Conservation (phyloP, 2,888 invertebrate species). For the Prosopocoilus inquinatus region DNA sequence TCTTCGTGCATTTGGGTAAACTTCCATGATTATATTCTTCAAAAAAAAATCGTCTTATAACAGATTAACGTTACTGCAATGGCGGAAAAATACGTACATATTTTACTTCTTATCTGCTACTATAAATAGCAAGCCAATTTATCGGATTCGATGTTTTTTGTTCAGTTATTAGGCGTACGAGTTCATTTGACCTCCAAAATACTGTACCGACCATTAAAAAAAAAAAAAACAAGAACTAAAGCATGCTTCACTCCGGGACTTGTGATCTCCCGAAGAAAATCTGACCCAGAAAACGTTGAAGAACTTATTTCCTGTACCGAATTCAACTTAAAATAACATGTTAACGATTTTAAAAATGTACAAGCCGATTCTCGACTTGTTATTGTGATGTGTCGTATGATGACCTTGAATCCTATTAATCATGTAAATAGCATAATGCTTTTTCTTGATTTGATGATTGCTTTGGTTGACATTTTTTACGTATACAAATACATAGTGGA, state of each 20-base stretch:
- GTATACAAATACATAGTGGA: slow-evolving; percentile 45
- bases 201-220: slow-evolving; percentile 2
- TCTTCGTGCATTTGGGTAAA: too few relatives aligned
- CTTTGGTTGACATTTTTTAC: slow-evolving; percentile 39
- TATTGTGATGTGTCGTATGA: slow-evolving; percentile 8
- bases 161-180: background rate
- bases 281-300: too few relatives aligned
- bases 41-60: too few relatives aligned
- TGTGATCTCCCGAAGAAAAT: too few relatives aligned
- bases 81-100: background rate
- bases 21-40: too few relatives aligned
- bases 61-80: too few relatives aligned
- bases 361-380: too few relatives aligned
- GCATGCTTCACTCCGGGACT: too few relatives aligned
- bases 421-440: slow-evolving; percentile 50
- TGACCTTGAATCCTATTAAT: slow-evolving; percentile 28
- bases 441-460: slow-evolving; percentile 46
- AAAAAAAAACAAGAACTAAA: too few relatives aligned
- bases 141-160: background rate
- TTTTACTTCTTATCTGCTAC: background rate
- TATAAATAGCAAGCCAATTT: slow-evolving; percentile 1
- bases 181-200: slow-evolving; percentile 10
- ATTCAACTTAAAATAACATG: too few relatives aligned
- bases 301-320: too few relatives aligned
- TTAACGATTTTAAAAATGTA: too few relatives aligned